phyloP scores from a whole-genome alignment of 2,113 vertebrate genomes.

The Ardeotis arabs region DNA sequence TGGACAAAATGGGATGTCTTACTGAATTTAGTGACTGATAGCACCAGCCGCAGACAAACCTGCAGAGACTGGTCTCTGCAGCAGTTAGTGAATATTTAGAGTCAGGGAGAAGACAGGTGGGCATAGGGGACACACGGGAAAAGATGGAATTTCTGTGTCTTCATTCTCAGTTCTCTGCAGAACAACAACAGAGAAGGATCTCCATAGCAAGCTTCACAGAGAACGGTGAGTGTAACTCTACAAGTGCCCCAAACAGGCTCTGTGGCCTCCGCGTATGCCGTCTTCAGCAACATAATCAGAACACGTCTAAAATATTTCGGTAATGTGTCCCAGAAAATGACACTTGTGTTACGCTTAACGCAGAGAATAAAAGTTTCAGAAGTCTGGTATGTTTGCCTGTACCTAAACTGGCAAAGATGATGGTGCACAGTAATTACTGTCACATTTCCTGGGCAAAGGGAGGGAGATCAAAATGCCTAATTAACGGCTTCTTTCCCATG shows the following conservation, averaged over 20 bases:
- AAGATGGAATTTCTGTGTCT: neutral
- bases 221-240: neutral
- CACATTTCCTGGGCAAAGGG: neutral
- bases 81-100: neutral
- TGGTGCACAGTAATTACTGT: conserved; percentile 23
- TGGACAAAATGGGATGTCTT: neutral
- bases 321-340: neutral
- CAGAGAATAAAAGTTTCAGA: neutral
- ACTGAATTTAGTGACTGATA: neutral
- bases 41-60: neutral
- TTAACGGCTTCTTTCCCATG: conserved; percentile 32
- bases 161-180: neutral
- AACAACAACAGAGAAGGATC: neutral
- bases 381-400: neutral
- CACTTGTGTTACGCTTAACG: neutral
- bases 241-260: neutral
- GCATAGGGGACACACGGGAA: neutral
- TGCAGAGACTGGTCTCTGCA: neutral
- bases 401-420: neutral
- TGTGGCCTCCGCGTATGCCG: neutral
- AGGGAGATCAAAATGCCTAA: conserved; percentile 18
- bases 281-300: neutral
- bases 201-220: neutral
- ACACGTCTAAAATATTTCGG: neutral
- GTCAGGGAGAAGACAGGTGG: neutral